Percentiles rank a stretch among this genome's conserved stretches.
phyloP scores from a whole-genome alignment of 2,113 vertebrate species.

The Dendrocopos noguchii region DNA sequence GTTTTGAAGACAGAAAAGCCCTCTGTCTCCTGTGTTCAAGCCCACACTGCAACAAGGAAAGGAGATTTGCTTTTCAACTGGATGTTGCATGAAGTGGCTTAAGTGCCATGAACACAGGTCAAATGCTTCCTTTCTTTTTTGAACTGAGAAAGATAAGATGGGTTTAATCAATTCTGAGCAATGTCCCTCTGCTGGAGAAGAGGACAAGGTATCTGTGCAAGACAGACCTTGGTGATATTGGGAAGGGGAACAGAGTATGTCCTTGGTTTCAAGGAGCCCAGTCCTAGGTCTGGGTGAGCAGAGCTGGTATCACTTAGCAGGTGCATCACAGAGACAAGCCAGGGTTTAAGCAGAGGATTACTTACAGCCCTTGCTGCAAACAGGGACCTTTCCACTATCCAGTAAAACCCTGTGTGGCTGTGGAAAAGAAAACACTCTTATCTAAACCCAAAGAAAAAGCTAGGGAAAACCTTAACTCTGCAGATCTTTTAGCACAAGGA shows the following conservation, averaged over 20 bases:
- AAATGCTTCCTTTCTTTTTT: neutral
- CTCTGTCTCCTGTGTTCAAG: neutral
- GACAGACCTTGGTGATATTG: neutral
- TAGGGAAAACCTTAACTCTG: neutral
- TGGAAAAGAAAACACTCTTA: neutral
- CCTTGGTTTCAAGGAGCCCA: neutral
- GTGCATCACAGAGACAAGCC: neutral
- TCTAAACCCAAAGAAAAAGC: neutral
- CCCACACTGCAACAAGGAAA: neutral
- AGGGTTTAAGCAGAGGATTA: neutral
- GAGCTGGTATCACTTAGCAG: neutral
- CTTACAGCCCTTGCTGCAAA: neutral
- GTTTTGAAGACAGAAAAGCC: neutral
- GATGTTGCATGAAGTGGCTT: neutral
- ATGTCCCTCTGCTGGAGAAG: neutral
- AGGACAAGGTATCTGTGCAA: neutral
- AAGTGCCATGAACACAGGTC: neutral
- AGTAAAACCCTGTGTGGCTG: neutral
- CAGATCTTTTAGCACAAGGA: neutral
- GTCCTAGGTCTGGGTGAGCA: neutral
- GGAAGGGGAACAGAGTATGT: neutral
- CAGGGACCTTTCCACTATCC: neutral
- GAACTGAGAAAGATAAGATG: neutral
- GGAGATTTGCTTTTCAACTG: neutral
- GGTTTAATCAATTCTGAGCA: neutral